Conservation (phyloP, 1,140 invertebrate genomes). For the Drosophila pseudoananassae region DNA sequence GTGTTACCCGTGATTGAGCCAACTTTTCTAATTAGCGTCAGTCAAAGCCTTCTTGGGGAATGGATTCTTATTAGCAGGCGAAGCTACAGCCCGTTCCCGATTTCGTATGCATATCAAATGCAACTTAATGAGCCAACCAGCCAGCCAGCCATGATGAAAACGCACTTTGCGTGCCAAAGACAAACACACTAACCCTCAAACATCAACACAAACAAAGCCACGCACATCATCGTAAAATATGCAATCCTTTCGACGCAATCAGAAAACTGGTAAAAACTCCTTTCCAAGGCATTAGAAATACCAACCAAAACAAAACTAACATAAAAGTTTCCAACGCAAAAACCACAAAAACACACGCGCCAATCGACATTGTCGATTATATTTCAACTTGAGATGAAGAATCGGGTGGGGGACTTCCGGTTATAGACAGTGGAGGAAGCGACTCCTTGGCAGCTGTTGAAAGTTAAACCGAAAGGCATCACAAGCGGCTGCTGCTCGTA, state of each 20-base stretch:
- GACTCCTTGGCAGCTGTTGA: slow-evolving; percentile 60
- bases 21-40: slow-evolving; percentile 78
- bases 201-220: slow-evolving; percentile 42
- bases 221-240: slow-evolving; percentile 56
- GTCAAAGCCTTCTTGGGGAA: slow-evolving; percentile 16
- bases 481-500: slow-evolving; percentile 61
- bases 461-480: slow-evolving; percentile 70
- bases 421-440: not conserved
- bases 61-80: slow-evolving; percentile 4
- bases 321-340: slow-evolving; percentile 54
- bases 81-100: not conserved
- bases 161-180: slow-evolving; percentile 43
- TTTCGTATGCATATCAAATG: slow-evolving; percentile 61
- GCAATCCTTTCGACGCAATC: slow-evolving; percentile 55
- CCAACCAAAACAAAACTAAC: slow-evolving; percentile 66
- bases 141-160: slow-evolving; percentile 18
- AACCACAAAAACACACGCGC: slow-evolving; percentile 64
- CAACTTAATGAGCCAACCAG: slow-evolving; percentile 39
- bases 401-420: slow-evolving; percentile 3
- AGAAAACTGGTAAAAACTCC: slow-evolving; percentile 35
- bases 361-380: slow-evolving; percentile 70
- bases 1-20: slow-evolving; percentile 41
- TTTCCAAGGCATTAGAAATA: slow-evolving; percentile 60
- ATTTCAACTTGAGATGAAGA: slow-evolving; percentile 30
- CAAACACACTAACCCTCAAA: slow-evolving; percentile 24